Evolutionary conservation across 2,113 vertebrate genomes (phyloP), one percentile per base, ranked within the genome.

Genomic region (Jaculus jaculus): DNA sequence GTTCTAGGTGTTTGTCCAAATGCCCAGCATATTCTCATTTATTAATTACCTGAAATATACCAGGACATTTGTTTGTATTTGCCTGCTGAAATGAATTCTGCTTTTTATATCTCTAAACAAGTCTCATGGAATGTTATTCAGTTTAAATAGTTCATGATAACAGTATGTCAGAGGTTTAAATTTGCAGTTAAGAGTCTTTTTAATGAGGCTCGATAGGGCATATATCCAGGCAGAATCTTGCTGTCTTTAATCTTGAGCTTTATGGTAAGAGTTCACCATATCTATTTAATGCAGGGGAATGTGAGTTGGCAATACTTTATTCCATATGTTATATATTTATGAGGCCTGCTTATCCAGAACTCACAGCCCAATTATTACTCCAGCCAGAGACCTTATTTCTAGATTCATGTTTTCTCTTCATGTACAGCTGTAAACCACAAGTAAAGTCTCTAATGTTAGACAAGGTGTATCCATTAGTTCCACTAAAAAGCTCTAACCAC

Each of bases 391-490:
- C 93, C 93, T 96, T 94, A 94, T 95, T 98, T 98, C 95, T 85
- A 96, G 97, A 95, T 95, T 98, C 97, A 77, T 96, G 95, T 97
- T 98, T 98, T 97, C 97, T 97, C 88, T 94, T 97, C 95, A 97
- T 98, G 97, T 98, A 98, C 95, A 97, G 98, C 98, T 98, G 98
- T 98, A 99, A 98, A 99, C 98, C 98, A 98, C 97, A 98, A 98
- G 97, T 97, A 97, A 98, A 98, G 98, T 98, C 98, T 98, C 98
- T 98, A 98, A 98, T 99, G 98, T 99, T 98, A 97, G 99, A 99
- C 99, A 99, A 99, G 98, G 98, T 99, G 98, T 99, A 99, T 98
- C 98, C 99, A 99, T 99, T 99, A 99, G 98, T 98, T 98, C 98
- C 90, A 74, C 98, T 98, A 97, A 98, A 98, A 98, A 98, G 98